Percentiles rank a stretch among this genome's conserved stretches.
These are phyloP conservation scores for Odocoileus virginianus DNA, from an alignment of 2,113 vertebrate genomes.

Conservation along the genomic window DNA sequence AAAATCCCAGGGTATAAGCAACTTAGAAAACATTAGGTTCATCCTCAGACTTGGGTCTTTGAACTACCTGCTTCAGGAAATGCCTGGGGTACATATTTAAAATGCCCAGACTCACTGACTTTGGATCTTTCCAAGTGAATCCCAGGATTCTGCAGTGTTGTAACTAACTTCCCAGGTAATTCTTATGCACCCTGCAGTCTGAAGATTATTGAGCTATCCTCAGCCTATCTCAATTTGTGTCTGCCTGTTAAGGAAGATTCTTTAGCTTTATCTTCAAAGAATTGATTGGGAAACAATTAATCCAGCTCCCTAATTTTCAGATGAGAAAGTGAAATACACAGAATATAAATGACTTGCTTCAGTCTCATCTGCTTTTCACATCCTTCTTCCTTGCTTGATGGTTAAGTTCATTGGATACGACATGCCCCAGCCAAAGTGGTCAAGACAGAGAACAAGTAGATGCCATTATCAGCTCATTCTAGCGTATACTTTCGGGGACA, in stretches of 20 bases:
- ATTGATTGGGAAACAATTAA: neutral
- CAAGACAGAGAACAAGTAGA: neutral
- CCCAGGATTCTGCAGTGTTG: neutral
- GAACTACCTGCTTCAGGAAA: neutral
- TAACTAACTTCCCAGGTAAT: neutral
- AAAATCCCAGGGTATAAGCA: neutral
- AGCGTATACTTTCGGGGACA: neutral
- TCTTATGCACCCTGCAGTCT: neutral
- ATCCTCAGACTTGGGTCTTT: neutral
- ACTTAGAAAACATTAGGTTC: neutral
- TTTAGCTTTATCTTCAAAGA: neutral
- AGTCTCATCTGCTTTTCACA: neutral
- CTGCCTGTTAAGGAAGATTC: neutral
- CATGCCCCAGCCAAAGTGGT: neutral
- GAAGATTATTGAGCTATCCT: neutral
- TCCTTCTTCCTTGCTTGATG: neutral
- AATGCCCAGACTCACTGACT: neutral
- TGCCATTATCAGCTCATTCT: neutral
- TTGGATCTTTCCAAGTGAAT: neutral
- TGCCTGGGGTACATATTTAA: neutral
- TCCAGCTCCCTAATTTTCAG: neutral
- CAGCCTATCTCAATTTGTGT: neutral
- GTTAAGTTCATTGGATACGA: neutral
- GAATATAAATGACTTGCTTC: neutral
- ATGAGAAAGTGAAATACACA: neutral